These are phyloP conservation scores for Papilio protenor DNA, from an alignment of 2,888 invertebrate genomes.

Conservation along the genomic window DNA sequence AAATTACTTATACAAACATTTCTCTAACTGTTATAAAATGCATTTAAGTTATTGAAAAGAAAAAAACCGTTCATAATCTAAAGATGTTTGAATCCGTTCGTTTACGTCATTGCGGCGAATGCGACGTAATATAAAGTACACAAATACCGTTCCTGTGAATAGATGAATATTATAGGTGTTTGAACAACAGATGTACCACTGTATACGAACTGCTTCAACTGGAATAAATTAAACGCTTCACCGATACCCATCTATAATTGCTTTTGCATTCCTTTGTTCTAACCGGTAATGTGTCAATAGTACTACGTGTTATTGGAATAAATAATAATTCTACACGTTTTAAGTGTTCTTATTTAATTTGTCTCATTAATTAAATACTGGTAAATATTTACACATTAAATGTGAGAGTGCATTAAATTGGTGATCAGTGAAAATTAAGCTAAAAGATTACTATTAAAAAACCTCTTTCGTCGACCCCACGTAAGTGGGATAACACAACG, in stretches of 20 bases:
- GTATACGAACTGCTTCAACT: constrained; percentile 3
- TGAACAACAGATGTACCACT: constrained; percentile 15
- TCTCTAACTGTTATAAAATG: too few relatives aligned
- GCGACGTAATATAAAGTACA: constrained; percentile 1
- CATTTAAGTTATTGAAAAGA: neutral
- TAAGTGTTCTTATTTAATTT: neutral
- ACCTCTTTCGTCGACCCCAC: too few relatives aligned
- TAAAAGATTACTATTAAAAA: too few relatives aligned
- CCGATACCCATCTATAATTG: constrained; percentile 37
- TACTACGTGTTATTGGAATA: neutral
- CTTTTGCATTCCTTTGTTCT: constrained; percentile 40
- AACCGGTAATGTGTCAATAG: constrained; percentile 20
- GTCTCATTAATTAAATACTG: too few relatives aligned
- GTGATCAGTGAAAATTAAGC: too few relatives aligned
- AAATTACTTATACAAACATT: too few relatives aligned
- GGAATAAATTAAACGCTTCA: constrained; percentile 34
- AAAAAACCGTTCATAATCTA: neutral
- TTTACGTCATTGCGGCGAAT: constrained; percentile 14
- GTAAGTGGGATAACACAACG: too few relatives aligned
- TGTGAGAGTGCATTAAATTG: too few relatives aligned
- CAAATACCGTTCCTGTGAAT: constrained; percentile 14
- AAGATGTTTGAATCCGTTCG: neutral
- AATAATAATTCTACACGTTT: neutral
- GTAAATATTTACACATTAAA: too few relatives aligned
- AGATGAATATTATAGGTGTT: constrained; percentile 16